phyloP scores from a whole-genome alignment of 2,888 invertebrate species.

The Polylopha cassiicola region DNA sequence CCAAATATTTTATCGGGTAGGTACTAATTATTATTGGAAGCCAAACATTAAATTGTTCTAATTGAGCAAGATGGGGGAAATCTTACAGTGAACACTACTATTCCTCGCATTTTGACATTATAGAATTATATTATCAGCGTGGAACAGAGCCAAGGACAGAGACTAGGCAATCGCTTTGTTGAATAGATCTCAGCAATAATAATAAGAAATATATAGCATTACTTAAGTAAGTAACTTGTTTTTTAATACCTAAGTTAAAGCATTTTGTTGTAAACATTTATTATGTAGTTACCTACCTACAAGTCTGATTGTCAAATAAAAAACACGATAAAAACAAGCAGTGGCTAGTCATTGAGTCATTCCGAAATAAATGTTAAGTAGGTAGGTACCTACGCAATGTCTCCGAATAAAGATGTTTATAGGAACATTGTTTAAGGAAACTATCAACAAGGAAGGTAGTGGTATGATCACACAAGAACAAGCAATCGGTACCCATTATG shows the following conservation, averaged over 20 bases:
- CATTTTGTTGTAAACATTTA: too few species aligned
- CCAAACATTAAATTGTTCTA: too few species aligned
- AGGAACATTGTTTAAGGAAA: slow-evolving; percentile 6
- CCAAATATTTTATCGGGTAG: too few species aligned
- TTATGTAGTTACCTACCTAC: slow-evolving; percentile 6
- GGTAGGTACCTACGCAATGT: neutral
- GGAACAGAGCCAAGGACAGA: slow-evolving; percentile 20
- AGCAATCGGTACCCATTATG: too few species aligned
- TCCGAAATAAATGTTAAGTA: too few species aligned
- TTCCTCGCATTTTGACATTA: slow-evolving; percentile 19
- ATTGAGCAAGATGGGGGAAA: slow-evolving; percentile 13
- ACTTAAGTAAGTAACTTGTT: too few species aligned
- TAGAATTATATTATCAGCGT: slow-evolving; percentile 22
- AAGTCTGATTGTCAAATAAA: slow-evolving; percentile 9
- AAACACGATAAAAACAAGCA: slow-evolving; percentile 14
- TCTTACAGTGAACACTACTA: slow-evolving; percentile 12
- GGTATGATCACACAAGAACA: too few species aligned
- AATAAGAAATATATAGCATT: too few species aligned
- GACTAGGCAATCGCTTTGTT: slow-evolving; percentile 18
- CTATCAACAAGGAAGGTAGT: too few species aligned
- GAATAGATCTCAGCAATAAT: slow-evolving; percentile 16
- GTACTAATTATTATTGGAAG: too few species aligned
- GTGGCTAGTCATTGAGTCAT: too few species aligned
- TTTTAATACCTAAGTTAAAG: too few species aligned
- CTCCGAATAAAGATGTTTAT: slow-evolving; percentile 1